Evolutionary conservation across 2,113 vertebrate genomes (phyloP).

Genomic region (Coryphaenoides rupestris): DNA sequence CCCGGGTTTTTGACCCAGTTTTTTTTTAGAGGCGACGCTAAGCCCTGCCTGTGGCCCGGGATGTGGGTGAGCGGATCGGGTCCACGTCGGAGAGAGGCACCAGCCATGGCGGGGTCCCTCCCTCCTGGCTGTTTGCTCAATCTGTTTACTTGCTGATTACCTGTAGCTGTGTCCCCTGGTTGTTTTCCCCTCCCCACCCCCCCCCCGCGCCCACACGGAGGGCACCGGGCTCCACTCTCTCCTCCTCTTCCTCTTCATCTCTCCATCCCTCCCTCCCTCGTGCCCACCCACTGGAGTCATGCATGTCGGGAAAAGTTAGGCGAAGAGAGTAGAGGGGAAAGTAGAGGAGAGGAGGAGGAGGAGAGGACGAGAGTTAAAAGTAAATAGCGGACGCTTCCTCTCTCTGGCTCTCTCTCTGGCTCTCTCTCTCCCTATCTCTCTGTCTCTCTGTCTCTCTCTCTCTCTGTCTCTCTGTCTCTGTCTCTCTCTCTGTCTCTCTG

Average conservation of each 20-base stretch:
- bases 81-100: slow-evolving; percentile 14
- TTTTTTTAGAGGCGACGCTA: background rate
- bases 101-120: slow-evolving; percentile 24
- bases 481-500: background rate
- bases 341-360: slow-evolving; percentile 28
- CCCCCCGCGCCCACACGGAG: slow-evolving; percentile 43
- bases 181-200: slow-evolving; percentile 40
- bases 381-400: slow-evolving; percentile 45
- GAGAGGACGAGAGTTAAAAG: slow-evolving; percentile 49
- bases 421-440: slow-evolving; percentile 12
- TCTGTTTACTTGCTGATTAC: slow-evolving; percentile 45
- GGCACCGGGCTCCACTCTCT: slow-evolving; percentile 18
- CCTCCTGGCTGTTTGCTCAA: slow-evolving; percentile 41
- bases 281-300: no score
- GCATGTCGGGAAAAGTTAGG: slow-evolving; percentile 5
- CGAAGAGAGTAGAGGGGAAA: slow-evolving; percentile 12
- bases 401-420: background rate
- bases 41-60: background rate
- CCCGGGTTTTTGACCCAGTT: background rate
- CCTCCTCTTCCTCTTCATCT: no score
- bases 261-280: no score
- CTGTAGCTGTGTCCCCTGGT: slow-evolving; percentile 41
- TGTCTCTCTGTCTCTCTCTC: slow-evolving; percentile 7
- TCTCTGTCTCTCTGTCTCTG: slow-evolving; percentile 14
- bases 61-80: slow-evolving; percentile 14